Percentiles rank a stretch among this genome's conserved stretches.
These are phyloP conservation scores for Ramphastos sulfuratus DNA, from an alignment of 2,113 vertebrate genomes.

Conservation along the genomic window DNA sequence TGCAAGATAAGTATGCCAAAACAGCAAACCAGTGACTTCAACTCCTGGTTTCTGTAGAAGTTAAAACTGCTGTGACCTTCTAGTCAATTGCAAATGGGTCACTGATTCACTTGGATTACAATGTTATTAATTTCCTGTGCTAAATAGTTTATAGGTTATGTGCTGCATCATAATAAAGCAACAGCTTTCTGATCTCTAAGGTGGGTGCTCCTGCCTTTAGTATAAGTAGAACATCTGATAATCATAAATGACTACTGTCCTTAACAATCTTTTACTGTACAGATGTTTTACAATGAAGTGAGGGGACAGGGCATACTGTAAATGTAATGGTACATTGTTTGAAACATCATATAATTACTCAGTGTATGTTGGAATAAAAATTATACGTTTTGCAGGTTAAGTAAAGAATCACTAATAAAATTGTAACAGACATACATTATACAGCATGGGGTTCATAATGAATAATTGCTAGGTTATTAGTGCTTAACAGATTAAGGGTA, in stretches of 20 bases:
- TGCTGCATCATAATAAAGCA: neutral
- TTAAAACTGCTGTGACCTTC: neutral
- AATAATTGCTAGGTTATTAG: slow-evolving; percentile 81
- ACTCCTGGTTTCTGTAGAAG: neutral
- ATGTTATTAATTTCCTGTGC: neutral
- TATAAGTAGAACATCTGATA: neutral
- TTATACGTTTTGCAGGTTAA: slow-evolving; percentile 47
- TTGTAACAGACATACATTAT: slow-evolving; percentile 57
- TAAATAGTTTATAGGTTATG: neutral
- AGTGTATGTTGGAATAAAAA: slow-evolving; percentile 42
- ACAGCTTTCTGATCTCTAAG: slow-evolving; percentile 1
- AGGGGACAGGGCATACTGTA: neutral
- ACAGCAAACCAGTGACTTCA: neutral
- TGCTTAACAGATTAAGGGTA: slow-evolving; percentile 80
- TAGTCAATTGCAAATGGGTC: neutral
- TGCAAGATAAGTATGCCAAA: neutral
- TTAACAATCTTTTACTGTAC: neutral
- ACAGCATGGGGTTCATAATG: slow-evolving; percentile 73
- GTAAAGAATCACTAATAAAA: slow-evolving; percentile 61
- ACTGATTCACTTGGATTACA: neutral
- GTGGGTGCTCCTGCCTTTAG: neutral
- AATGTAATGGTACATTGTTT: slow-evolving; percentile 27
- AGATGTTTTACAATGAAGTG: slow-evolving; percentile 23
- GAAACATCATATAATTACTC: slow-evolving; percentile 18
- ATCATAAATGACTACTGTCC: neutral